Percentiles rank a stretch among this genome's conserved stretches.
Evolutionary conservation across 2,113 vertebrate genomes (phyloP).

Genomic region (Falcunculus frontatus): DNA sequence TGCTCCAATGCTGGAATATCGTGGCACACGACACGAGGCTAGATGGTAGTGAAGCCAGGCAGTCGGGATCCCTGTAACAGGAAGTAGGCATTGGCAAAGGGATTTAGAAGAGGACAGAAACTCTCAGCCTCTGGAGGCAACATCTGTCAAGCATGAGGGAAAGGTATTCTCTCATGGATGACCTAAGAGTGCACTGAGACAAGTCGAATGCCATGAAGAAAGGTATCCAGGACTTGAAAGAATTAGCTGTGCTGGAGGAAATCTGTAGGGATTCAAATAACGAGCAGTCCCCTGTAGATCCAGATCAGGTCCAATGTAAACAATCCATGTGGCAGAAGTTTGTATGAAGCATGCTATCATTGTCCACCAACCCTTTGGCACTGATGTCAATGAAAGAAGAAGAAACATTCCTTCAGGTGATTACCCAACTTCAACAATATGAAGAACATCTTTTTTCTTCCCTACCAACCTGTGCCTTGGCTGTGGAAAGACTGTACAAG

Average conservation of each 20-base stretch:
- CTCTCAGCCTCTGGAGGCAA: not conserved
- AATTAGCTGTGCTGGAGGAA: not conserved
- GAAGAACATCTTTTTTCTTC: too few relatives aligned
- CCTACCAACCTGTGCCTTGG: not conserved
- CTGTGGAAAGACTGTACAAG: not conserved
- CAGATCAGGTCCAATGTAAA: not conserved
- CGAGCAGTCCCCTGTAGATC: not conserved
- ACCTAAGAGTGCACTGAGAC: not conserved
- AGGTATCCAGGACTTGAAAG: not conserved
- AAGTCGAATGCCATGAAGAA: not conserved
- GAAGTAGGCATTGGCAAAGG: not conserved
- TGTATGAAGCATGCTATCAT: not conserved
- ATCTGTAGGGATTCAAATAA: not conserved
- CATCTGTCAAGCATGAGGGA: not conserved
- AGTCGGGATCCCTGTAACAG: not conserved
- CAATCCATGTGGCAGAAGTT: not conserved
- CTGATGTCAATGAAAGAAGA: not conserved
- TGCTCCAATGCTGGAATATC: not conserved
- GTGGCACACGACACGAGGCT: not conserved
- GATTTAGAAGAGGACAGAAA: not conserved
- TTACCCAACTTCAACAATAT: too few relatives aligned
- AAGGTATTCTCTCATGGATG: not conserved
- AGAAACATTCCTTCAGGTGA: not conserved
- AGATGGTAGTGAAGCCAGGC: not conserved
- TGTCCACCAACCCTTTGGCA: not conserved